phyloP scores from a whole-genome alignment of 2,113 vertebrate genomes.

The Gorilla gorilla region DNA sequence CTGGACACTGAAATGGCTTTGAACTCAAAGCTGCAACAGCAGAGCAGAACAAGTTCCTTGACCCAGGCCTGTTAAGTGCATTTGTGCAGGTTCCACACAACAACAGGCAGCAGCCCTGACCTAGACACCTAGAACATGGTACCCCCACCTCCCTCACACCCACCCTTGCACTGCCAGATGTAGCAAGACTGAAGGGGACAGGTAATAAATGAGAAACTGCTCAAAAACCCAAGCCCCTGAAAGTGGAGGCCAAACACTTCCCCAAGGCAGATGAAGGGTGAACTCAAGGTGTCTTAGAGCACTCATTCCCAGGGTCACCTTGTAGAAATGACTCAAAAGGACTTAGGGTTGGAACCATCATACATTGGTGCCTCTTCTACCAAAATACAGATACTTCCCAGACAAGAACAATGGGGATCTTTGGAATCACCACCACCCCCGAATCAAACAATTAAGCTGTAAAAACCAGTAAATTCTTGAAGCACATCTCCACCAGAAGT shows the following conservation, averaged over 20 bases:
- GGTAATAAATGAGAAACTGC: background rate
- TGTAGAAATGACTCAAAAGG: background rate
- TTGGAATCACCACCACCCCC: too few species aligned
- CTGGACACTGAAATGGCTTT: background rate
- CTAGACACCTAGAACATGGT: background rate
- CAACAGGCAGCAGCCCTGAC: too few species aligned
- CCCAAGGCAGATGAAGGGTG: background rate
- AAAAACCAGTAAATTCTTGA: background rate
- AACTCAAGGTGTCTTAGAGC: background rate
- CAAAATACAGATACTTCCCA: background rate
- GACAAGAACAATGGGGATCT: background rate
- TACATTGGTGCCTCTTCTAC: background rate
- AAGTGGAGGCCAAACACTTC: background rate
- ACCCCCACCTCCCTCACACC: background rate
- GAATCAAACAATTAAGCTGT: background rate
- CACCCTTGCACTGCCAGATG: background rate
- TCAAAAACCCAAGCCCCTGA: background rate
- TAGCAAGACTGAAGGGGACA: background rate
- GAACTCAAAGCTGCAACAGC: background rate
- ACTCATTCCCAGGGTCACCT: background rate
- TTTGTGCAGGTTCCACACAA: background rate
- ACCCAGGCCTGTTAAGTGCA: rapidly evolving
- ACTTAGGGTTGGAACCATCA: background rate
- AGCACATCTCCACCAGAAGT: background rate
- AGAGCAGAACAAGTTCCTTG: background rate